Evolutionary conservation across 1,140 invertebrate genomes (phyloP).

Genomic region (Aphis gossypii): DNA sequence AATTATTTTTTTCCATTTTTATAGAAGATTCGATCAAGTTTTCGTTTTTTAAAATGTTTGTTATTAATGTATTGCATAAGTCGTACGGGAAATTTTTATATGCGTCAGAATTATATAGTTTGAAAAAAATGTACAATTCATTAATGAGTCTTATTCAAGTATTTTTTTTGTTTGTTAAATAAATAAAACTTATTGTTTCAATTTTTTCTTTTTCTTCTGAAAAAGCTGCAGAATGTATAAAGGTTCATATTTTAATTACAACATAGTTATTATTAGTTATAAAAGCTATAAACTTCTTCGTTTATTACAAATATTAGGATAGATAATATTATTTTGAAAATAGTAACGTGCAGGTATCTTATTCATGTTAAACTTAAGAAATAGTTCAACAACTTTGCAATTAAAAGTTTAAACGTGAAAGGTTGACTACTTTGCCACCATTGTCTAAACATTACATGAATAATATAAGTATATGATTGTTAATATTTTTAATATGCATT

Average conservation of each 20-base stretch:
- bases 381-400: background rate
- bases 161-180: background rate
- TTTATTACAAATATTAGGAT: background rate
- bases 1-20: background rate
- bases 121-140: background rate
- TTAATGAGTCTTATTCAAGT: background rate
- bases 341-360: background rate
- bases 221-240: background rate
- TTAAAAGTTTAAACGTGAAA: background rate
- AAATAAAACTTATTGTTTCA: background rate
- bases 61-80: background rate
- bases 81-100: background rate
- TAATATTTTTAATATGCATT: background rate
- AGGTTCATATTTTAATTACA: background rate
- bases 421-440: background rate
- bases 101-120: background rate
- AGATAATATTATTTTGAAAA: background rate
- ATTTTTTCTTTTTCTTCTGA: background rate
- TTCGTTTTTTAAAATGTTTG: background rate
- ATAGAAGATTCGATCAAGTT: background rate
- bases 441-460: background rate
- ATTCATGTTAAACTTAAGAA: background rate
- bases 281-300: background rate
- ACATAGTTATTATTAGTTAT: background rate
- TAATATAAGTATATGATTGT: background rate